Percentiles rank a stretch among this genome's conserved stretches.
Evolutionary conservation across 1,140 invertebrate species (phyloP).

Genomic region (Drosophila ironensis): DNA sequence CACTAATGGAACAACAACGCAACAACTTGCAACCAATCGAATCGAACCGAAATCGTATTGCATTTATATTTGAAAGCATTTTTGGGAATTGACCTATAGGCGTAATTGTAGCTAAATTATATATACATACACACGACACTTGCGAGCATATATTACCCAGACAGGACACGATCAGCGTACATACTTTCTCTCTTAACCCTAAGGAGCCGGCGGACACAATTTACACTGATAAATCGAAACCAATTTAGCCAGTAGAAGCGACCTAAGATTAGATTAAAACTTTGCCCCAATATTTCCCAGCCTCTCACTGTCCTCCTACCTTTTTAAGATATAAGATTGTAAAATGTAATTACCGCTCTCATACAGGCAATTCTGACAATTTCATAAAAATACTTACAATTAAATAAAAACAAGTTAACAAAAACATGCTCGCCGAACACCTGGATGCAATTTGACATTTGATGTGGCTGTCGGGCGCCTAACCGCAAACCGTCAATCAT

Average conservation of each 20-base stretch:
- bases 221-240: conserved; percentile 28
- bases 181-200: conserved; percentile 3
- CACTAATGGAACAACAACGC: conserved; percentile 45
- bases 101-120: conserved; percentile 72
- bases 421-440: conserved; percentile 48
- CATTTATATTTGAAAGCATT: conserved; percentile 76
- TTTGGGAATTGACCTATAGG: conserved; percentile 77
- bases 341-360: conserved; percentile 70
- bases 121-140: conserved; percentile 13
- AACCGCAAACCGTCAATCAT: conserved; percentile 80
- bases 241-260: conserved; percentile 43
- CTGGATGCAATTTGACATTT: conserved; percentile 53
- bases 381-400: conserved; percentile 69
- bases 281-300: background rate
- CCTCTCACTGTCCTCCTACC: conserved; percentile 2
- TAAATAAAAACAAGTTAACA: conserved; percentile 76
- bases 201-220: conserved; percentile 24
- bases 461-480: conserved; percentile 37
- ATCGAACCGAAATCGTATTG: conserved; percentile 62
- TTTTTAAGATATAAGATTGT: conserved; percentile 66
- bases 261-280: conserved; percentile 52
- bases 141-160: conserved; percentile 8
- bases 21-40: conserved; percentile 50
- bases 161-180: conserved; percentile 16
- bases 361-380: conserved; percentile 69